A percentile compares a stretch with the other conserved stretches of the same genome.
phyloP scores from a whole-genome alignment of 2,797 vertebrate species.

The Ataeniobius toweri region DNA sequence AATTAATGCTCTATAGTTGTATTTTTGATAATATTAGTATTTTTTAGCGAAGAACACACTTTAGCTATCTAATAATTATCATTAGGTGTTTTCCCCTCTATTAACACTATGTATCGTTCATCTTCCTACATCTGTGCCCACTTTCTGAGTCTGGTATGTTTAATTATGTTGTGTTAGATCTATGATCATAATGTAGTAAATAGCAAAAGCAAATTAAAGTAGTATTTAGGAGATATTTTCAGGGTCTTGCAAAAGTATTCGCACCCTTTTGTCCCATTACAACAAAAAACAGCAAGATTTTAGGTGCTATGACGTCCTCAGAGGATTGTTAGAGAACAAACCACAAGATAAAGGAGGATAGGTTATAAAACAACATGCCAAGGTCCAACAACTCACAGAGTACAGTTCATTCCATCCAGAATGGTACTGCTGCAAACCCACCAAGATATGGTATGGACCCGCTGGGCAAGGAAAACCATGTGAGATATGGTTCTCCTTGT shows the following conservation, averaged over 20 bases:
- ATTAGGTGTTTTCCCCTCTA: neutral
- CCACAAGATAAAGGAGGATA: too few relatives aligned
- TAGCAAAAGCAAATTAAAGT: neutral
- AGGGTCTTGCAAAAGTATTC: neutral
- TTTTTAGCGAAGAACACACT: neutral
- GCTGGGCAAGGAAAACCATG: too few relatives aligned
- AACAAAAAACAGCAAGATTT: neutral
- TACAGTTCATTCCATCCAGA: too few relatives aligned
- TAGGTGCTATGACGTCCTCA: neutral
- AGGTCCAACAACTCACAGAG: too few relatives aligned
- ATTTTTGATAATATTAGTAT: neutral
- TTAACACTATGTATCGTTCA: neutral
- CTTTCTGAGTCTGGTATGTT: neutral
- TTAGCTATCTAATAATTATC: too few relatives aligned
- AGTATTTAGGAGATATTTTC: neutral
- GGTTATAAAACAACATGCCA: too few relatives aligned
- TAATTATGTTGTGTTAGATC: too few relatives aligned
- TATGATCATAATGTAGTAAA: neutral
- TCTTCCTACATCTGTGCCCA: neutral
- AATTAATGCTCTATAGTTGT: neutral
- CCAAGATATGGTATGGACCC: too few relatives aligned
- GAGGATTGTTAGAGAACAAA: too few relatives aligned
- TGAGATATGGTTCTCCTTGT: too few relatives aligned
- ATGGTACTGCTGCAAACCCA: too few relatives aligned
- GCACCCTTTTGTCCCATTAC: neutral